A percentile compares a stretch with the other conserved stretches of the same genome.
Conservation (phyloP, 1,140 invertebrate species). For the Temnothorax longispinosus region DNA sequence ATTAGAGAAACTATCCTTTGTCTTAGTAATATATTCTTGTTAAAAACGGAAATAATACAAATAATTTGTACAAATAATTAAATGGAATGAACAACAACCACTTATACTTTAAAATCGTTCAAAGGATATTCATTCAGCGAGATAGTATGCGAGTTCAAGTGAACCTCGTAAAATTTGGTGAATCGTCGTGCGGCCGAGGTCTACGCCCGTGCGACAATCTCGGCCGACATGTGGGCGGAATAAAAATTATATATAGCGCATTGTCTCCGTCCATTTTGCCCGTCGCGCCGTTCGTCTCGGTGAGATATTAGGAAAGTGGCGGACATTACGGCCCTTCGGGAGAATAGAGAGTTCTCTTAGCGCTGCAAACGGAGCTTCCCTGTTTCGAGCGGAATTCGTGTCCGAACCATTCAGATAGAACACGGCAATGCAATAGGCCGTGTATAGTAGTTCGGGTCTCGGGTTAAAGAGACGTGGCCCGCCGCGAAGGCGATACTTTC, state of each 20-base stretch:
- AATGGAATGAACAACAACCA: not conserved
- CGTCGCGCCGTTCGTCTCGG: constrained; percentile 48
- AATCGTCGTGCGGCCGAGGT: constrained; percentile 44
- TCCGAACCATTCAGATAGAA: not conserved
- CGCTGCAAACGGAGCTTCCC: not conserved
- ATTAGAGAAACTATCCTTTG: not conserved
- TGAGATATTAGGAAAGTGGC: constrained; percentile 56
- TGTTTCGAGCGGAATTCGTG: not conserved
- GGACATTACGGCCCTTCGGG: constrained; percentile 39
- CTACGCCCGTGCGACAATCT: constrained; percentile 61
- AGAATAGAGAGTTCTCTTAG: constrained; percentile 19
- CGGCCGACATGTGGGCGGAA: constrained; percentile 61
- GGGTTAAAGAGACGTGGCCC: constrained; percentile 30
- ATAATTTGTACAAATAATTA: not conserved
- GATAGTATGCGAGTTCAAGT: constrained; percentile 20
- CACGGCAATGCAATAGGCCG: constrained; percentile 9
- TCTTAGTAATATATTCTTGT: not conserved
- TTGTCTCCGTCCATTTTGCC: constrained; percentile 68
- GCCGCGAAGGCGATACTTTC: constrained; percentile 38
- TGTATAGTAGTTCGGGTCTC: constrained; percentile 34
- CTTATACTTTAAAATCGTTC: not conserved
- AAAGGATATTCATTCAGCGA: not conserved
- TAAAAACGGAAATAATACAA: not conserved
- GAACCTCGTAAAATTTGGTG: constrained; percentile 70
- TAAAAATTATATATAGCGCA: constrained; percentile 70